Percentiles rank a stretch among this genome's conserved stretches.
Evolutionary conservation across 2,113 vertebrate genomes (phyloP).

Genomic region (Pomatostomus ruficeps): DNA sequence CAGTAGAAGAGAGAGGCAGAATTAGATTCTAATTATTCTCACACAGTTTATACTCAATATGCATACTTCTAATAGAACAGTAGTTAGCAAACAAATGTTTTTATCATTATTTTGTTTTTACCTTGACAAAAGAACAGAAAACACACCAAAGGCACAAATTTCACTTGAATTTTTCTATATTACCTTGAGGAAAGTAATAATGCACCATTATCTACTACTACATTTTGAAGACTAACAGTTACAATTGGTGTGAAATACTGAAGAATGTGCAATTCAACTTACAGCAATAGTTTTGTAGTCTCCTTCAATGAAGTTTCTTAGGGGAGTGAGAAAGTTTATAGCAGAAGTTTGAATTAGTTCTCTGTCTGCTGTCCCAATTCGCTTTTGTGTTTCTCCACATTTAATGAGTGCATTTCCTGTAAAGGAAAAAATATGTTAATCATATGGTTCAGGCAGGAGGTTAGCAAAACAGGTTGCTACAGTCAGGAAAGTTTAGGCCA

Average conservation of each 20-base stretch:
- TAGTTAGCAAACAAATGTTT: not conserved
- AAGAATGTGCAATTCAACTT: slow-evolving; percentile 64
- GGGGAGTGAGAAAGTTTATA: slow-evolving; percentile 95
- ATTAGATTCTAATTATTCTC: not conserved
- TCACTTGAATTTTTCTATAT: not conserved
- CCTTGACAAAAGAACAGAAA: not conserved
- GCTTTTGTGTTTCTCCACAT: slow-evolving; percentile 95
- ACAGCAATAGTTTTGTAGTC: slow-evolving; percentile 99
- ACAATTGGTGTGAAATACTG: not conserved
- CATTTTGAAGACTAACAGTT: not conserved
- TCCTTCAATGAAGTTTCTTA: slow-evolving; percentile 96
- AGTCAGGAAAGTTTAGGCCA: not conserved
- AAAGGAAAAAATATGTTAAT: not conserved
- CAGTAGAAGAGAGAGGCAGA: not conserved
- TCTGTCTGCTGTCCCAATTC: slow-evolving; percentile 91
- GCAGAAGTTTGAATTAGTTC: slow-evolving; percentile 93
- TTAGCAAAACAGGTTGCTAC: not conserved
- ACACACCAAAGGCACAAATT: not conserved
- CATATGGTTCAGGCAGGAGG: not conserved
- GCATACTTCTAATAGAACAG: not conserved
- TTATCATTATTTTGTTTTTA: not conserved
- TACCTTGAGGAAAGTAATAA: not conserved
- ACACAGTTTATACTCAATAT: not conserved
- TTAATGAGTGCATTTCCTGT: slow-evolving; percentile 95
- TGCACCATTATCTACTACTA: not conserved